Conservation (phyloP, 2,888 invertebrate species). For the Polyploca ridens region DNA sequence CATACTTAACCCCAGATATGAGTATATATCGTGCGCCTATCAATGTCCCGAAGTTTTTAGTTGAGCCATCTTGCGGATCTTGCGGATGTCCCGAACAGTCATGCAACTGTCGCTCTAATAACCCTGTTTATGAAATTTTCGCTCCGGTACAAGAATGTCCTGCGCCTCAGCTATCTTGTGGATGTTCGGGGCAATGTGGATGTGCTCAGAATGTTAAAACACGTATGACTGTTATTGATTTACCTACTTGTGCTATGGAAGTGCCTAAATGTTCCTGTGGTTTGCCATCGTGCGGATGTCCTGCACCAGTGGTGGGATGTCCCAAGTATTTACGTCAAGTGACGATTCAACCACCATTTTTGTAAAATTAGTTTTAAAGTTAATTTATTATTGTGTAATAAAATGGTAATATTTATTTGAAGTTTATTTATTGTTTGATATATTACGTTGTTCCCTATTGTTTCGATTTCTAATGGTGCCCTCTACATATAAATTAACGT, state of each 20-base stretch:
- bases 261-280: constrained; percentile 17
- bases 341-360: constrained; percentile 62
- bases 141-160: neutral
- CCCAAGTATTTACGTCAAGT: constrained; percentile 59
- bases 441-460: neutral
- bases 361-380: constrained; percentile 37
- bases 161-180: neutral
- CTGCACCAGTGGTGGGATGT: constrained; percentile 29
- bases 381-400: constrained; percentile 9
- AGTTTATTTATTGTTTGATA: constrained; percentile 19
- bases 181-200: neutral
- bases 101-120: neutral
- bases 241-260: neutral
- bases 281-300: constrained; percentile 23
- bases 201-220: neutral
- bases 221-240: neutral
- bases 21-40: neutral
- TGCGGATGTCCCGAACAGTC: neutral
- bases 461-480: no score
- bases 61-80: neutral
- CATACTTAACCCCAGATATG: constrained; percentile 3
- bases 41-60: neutral
- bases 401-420: constrained; percentile 16
- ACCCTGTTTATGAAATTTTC: neutral
- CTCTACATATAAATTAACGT: no score